Evolutionary conservation across 2,113 vertebrate species (phyloP).

Genomic region (Cyprinodon variegatus): DNA sequence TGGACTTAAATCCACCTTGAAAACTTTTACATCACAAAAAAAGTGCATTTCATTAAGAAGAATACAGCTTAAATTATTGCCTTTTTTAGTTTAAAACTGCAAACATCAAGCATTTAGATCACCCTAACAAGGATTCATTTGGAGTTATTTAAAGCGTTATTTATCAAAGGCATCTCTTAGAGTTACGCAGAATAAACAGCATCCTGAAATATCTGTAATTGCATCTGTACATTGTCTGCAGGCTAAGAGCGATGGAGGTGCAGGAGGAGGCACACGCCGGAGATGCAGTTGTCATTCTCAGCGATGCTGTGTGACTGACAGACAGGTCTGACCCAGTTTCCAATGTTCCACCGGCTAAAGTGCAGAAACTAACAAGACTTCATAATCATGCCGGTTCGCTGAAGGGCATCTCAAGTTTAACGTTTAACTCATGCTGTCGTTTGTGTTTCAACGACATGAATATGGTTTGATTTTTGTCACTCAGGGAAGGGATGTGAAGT

Average conservation of each 20-base stretch:
- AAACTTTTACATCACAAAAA: background rate
- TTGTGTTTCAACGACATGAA: constrained; percentile 21
- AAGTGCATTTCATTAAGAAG: background rate
- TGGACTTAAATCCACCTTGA: background rate
- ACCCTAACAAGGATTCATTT: constrained; percentile 30
- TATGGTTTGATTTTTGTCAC: background rate
- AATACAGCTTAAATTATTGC: background rate
- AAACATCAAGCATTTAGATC: constrained; percentile 5
- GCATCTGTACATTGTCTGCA: constrained; percentile 64
- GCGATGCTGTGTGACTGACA: constrained; percentile 66
- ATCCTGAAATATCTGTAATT: constrained; percentile 70
- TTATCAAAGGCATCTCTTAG: constrained; percentile 58
- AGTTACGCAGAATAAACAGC: constrained; percentile 59
- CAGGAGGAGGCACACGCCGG: constrained; percentile 30
- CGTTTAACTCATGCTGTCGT: constrained; percentile 1
- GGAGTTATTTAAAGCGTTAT: constrained; percentile 47
- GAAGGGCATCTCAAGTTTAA: constrained; percentile 37
- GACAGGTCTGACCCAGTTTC: constrained; percentile 71
- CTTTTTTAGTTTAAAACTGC: constrained; percentile 16
- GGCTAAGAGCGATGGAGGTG: constrained; percentile 43
- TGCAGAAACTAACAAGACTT: constrained; percentile 48
- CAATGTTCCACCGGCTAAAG: constrained; percentile 49
- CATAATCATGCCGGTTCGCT: constrained; percentile 31
- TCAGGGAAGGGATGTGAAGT: background rate
- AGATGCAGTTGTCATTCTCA: constrained; percentile 66